Evolutionary conservation across 1,140 invertebrate species (phyloP).

Genomic region (Rhyzopertha dominica): DNA sequence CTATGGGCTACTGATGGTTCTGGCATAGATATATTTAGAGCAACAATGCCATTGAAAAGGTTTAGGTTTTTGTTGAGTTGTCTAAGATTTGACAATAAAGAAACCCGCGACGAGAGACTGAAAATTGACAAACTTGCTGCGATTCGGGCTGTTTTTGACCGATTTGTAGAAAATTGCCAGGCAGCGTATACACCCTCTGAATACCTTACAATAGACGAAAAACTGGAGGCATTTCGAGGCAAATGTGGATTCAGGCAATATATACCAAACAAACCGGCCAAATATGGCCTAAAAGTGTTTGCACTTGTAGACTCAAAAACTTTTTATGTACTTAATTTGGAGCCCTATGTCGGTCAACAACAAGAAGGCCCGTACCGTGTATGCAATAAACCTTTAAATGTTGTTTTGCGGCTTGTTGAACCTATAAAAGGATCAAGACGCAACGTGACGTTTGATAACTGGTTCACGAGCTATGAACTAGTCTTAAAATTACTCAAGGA

Average conservation of each 20-base stretch:
- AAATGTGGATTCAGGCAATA: slow-evolving; percentile 44
- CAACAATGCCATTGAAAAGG: slow-evolving; percentile 29
- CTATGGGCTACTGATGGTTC: slow-evolving; percentile 30
- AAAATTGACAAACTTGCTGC: slow-evolving; percentile 36
- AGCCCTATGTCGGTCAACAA: slow-evolving; percentile 33
- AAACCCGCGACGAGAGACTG: slow-evolving; percentile 30
- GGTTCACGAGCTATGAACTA: slow-evolving; percentile 33
- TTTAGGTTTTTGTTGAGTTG: slow-evolving; percentile 33
- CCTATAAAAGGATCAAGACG: slow-evolving; percentile 31
- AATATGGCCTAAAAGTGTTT: slow-evolving; percentile 42
- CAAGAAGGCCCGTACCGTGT: slow-evolving; percentile 26
- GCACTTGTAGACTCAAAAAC: slow-evolving; percentile 27
- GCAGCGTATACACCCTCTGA: slow-evolving; percentile 37
- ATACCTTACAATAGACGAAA: slow-evolving; percentile 46
- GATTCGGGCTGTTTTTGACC: slow-evolving; percentile 40
- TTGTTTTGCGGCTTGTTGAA: slow-evolving; percentile 33
- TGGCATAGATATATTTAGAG: slow-evolving; percentile 28
- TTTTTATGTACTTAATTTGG: slow-evolving; percentile 32
- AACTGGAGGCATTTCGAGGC: slow-evolving; percentile 42
- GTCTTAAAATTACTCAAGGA: slow-evolving; percentile 20
- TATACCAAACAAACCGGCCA: slow-evolving; percentile 37
- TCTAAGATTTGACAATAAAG: slow-evolving; percentile 37
- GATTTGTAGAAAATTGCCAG: slow-evolving; percentile 38
- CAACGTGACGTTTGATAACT: slow-evolving; percentile 41
- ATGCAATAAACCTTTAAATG: slow-evolving; percentile 19